These are phyloP conservation scores for Ptychoptera albimana DNA, from an alignment of 2,888 invertebrate species.

Conservation along the genomic window DNA sequence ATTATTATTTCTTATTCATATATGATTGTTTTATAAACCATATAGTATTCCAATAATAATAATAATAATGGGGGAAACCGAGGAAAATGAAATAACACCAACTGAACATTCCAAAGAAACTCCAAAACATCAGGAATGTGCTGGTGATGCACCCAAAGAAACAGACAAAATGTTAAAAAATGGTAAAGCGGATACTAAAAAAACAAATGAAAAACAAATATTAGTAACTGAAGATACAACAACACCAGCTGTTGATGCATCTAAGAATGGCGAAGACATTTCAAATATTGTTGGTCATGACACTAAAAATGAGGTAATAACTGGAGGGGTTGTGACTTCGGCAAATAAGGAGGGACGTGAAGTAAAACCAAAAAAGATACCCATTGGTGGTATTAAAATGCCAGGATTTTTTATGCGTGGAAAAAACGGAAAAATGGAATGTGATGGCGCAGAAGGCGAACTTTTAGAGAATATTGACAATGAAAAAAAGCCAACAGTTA, in stretches of 20 bases:
- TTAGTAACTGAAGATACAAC: neutral
- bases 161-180: constrained; percentile 30
- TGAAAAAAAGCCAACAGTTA: constrained; percentile 16
- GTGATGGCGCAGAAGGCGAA: constrained; percentile 32
- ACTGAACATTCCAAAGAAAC: constrained; percentile 16
- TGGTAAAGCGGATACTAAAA: constrained; percentile 13
- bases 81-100: constrained; percentile 28
- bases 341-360: constrained; percentile 49
- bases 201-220: neutral
- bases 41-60: too few species aligned
- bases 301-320: constrained; percentile 6
- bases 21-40: too few species aligned
- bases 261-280: constrained; percentile 6
- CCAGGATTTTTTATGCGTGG: constrained; percentile 68
- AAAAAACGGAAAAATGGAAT: constrained; percentile 30
- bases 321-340: constrained; percentile 8
- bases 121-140: constrained; percentile 17
- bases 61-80: constrained; percentile 25
- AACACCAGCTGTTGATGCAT: constrained; percentile 1
- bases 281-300: constrained; percentile 1
- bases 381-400: constrained; percentile 77
- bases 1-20: too few species aligned
- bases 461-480: constrained; percentile 30
- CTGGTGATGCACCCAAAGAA: constrained; percentile 28
- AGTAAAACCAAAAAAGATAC: constrained; percentile 66